Evolutionary conservation across 2,888 invertebrate species (phyloP).

Genomic region (Macrophya annulata): DNA sequence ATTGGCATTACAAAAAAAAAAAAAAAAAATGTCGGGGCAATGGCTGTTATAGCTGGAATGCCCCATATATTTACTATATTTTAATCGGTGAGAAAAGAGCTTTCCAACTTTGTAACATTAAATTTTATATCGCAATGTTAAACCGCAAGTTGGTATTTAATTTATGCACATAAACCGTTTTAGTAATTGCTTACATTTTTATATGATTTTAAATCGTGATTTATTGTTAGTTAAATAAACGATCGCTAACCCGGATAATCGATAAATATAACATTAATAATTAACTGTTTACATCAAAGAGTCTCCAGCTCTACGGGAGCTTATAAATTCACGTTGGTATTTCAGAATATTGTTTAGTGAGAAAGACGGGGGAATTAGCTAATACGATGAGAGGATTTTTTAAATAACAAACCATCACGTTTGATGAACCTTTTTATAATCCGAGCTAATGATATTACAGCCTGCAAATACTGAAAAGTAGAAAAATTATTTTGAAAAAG

Average conservation of each 20-base stretch:
- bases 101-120: background rate
- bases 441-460: background rate
- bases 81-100: background rate
- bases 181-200: background rate
- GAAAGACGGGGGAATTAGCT: background rate
- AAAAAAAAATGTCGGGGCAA: too few relatives aligned
- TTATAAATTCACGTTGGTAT: background rate
- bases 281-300: background rate
- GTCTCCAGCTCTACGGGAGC: background rate
- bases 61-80: too few relatives aligned
- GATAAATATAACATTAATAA: background rate
- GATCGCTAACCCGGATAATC: background rate
- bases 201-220: background rate
- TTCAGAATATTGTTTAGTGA: background rate
- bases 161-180: background rate
- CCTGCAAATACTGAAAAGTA: background rate
- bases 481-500: background rate
- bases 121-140: constrained; percentile 16
- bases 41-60: too few relatives aligned
- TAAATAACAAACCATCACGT: background rate
- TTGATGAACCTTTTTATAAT: background rate
- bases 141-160: background rate
- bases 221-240: constrained; percentile 2
- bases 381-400: background rate
- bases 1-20: too few relatives aligned